phyloP scores from a whole-genome alignment of 2,888 invertebrate species.

The Drosophila prolongata region DNA sequence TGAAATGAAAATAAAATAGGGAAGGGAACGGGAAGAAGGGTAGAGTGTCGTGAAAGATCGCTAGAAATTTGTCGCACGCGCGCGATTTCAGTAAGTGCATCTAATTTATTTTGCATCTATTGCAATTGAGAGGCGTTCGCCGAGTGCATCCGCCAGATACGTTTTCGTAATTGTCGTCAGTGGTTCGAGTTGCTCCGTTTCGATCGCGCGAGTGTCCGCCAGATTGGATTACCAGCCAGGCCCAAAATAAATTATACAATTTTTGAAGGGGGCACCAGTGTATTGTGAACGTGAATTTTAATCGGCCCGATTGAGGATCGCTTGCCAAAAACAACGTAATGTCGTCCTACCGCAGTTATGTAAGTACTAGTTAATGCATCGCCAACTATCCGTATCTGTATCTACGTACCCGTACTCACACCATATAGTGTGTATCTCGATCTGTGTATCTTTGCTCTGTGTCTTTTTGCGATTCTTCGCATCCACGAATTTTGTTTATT shows the following conservation, averaged over 20 bases:
- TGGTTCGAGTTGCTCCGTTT: slow-evolving; percentile 43
- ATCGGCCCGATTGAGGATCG: slow-evolving; percentile 3
- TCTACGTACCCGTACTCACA: slow-evolving; percentile 9
- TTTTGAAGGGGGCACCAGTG: neutral
- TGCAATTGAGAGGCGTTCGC: slow-evolving; percentile 65
- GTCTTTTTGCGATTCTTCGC: slow-evolving; percentile 49
- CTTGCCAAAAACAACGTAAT: slow-evolving; percentile 64
- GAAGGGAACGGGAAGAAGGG: too few species aligned
- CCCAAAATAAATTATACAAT: slow-evolving; percentile 22
- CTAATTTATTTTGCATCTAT: slow-evolving; percentile 75
- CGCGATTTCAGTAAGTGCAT: slow-evolving; percentile 62
- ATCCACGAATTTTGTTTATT: slow-evolving; percentile 59
- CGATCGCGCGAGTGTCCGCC: slow-evolving; percentile 20
- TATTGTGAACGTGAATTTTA: slow-evolving; percentile 12
- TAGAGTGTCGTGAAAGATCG: slow-evolving; percentile 19
- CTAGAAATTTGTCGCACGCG: slow-evolving; percentile 51
- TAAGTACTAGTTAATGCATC: slow-evolving; percentile 74
- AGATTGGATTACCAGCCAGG: slow-evolving; percentile 40
- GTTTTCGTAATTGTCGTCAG: slow-evolving; percentile 53
- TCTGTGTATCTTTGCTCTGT: slow-evolving; percentile 36
- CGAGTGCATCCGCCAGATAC: slow-evolving; percentile 58
- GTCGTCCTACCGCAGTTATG: slow-evolving; percentile 84
- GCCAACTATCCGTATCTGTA: slow-evolving; percentile 53
- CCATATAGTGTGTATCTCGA: slow-evolving; percentile 30
- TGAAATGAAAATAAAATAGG: slow-evolving; percentile 11